Percentiles rank a stretch among this genome's conserved stretches.
Evolutionary conservation across 1,140 invertebrate genomes (phyloP).

Genomic region (Bradysia coprophila): DNA sequence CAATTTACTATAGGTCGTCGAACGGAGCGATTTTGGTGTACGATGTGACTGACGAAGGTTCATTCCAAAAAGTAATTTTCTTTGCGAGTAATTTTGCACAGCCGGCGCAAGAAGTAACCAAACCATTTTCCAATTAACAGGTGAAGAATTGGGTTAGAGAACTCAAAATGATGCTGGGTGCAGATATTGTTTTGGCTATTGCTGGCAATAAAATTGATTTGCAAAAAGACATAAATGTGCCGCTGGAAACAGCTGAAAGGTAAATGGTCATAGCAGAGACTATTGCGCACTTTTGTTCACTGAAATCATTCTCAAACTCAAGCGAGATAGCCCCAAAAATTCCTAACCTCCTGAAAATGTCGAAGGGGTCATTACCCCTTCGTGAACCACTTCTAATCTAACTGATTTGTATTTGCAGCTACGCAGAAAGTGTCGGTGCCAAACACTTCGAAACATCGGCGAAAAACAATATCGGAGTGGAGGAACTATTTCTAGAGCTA

Average conservation of each 20-base stretch:
- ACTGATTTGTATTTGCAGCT: constrained; percentile 32
- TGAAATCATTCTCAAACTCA: not conserved
- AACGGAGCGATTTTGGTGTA: constrained; percentile 97
- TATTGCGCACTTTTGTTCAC: no score
- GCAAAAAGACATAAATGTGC: constrained; percentile 74
- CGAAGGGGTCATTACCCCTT: not conserved
- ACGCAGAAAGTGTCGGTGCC: constrained; percentile 83
- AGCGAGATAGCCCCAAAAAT: not conserved
- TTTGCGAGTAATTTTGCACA: not conserved
- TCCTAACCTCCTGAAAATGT: no score
- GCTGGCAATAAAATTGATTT: constrained; percentile 97
- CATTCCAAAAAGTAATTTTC: constrained; percentile 75
- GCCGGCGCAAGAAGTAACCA: no score
- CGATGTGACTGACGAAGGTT: constrained; percentile 95
- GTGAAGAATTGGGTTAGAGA: constrained; percentile 98
- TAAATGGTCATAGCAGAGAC: no score
- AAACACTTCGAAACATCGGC: constrained; percentile 89
- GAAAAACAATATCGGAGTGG: constrained; percentile 81
- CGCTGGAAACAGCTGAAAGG: constrained; percentile 69
- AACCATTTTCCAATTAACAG: no score
- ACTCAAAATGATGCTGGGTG: constrained; percentile 86
- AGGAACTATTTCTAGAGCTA: constrained; percentile 82
- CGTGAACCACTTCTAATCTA: not conserved
- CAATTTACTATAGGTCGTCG: constrained; percentile 94
- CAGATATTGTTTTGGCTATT: constrained; percentile 80